phyloP scores from a whole-genome alignment of 2,113 vertebrate species.

The Pygoscelis antarcticus region DNA sequence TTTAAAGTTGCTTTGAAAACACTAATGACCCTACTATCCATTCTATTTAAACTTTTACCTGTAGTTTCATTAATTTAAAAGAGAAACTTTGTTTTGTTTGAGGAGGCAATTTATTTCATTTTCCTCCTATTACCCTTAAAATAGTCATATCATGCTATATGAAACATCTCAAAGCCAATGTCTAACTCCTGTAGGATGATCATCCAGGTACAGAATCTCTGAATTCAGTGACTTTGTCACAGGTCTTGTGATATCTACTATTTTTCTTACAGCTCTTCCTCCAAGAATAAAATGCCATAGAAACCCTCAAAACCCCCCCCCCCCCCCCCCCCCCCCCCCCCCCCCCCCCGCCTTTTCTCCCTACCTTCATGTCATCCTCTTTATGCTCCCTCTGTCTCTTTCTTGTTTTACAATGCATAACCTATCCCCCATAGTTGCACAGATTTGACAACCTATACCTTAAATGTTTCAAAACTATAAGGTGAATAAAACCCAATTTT shows the following conservation, averaged over 20 bases:
- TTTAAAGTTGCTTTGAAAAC: background rate
- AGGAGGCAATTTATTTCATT: background rate
- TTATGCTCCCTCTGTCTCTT: background rate
- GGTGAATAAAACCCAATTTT: background rate
- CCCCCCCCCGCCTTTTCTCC: rapidly evolving
- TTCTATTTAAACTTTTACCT: background rate
- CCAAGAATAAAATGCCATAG: background rate
- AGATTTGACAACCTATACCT: background rate
- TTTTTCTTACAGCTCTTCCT: background rate
- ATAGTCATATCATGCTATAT: background rate
- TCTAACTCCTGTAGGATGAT: background rate
- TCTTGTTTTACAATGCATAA: background rate
- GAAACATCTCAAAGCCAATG: background rate
- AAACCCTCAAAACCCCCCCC: too few relatives aligned
- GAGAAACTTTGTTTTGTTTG: background rate
- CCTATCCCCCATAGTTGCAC: background rate
- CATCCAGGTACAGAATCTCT: background rate
- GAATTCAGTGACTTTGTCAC: background rate
- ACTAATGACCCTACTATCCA: background rate
- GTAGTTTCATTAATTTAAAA: background rate
- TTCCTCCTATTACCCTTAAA: background rate
- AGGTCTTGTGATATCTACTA: background rate
- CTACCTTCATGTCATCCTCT: background rate
- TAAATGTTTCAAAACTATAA: background rate
- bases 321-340: too few relatives aligned